Percentiles rank a stretch among this genome's conserved stretches.
Conservation (phyloP, 2,113 vertebrate genomes). For the Martes martes region DNA sequence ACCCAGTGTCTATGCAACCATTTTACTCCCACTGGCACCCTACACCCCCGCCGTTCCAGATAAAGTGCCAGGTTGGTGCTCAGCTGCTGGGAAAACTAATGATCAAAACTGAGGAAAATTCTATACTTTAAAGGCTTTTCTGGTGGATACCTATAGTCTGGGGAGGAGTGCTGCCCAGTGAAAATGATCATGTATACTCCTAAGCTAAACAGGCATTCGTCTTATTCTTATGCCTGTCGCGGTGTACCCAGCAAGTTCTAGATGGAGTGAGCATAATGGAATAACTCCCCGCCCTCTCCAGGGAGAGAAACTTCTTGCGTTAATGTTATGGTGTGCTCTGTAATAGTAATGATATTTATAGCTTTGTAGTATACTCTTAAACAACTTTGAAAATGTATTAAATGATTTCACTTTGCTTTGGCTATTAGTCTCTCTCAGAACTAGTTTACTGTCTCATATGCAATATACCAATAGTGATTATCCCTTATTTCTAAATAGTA, state of each 20-base stretch:
- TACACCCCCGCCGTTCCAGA: neutral
- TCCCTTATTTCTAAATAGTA: slow-evolving; percentile 66
- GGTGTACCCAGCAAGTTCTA: slow-evolving; percentile 47
- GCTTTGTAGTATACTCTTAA: slow-evolving; percentile 71
- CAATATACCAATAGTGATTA: slow-evolving; percentile 48
- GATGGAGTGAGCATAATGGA: slow-evolving; percentile 47
- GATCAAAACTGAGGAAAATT: slow-evolving; percentile 55
- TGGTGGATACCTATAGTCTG: slow-evolving; percentile 28
- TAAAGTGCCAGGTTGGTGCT: slow-evolving; percentile 23
- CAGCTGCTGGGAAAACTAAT: slow-evolving; percentile 52
- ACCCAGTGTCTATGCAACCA: neutral
- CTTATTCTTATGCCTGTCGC: slow-evolving; percentile 50
- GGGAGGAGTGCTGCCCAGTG: slow-evolving; percentile 29
- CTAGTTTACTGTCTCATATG: slow-evolving; percentile 61
- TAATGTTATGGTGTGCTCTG: slow-evolving; percentile 65
- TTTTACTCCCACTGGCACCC: neutral
- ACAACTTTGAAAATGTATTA: slow-evolving; percentile 73
- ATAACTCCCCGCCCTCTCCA: slow-evolving; percentile 54
- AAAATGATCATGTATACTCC: slow-evolving; percentile 56
- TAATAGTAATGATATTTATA: slow-evolving; percentile 73
- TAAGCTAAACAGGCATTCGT: slow-evolving; percentile 10
- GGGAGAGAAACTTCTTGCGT: slow-evolving; percentile 67
- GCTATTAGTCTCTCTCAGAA: slow-evolving; percentile 75
- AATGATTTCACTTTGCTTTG: slow-evolving; percentile 73
- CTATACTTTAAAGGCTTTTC: slow-evolving; percentile 18